Percentiles rank a stretch among this genome's conserved stretches.
These are phyloP conservation scores for Alligator sinensis DNA, from an alignment of 2,113 vertebrate species.

Conservation along the genomic window DNA sequence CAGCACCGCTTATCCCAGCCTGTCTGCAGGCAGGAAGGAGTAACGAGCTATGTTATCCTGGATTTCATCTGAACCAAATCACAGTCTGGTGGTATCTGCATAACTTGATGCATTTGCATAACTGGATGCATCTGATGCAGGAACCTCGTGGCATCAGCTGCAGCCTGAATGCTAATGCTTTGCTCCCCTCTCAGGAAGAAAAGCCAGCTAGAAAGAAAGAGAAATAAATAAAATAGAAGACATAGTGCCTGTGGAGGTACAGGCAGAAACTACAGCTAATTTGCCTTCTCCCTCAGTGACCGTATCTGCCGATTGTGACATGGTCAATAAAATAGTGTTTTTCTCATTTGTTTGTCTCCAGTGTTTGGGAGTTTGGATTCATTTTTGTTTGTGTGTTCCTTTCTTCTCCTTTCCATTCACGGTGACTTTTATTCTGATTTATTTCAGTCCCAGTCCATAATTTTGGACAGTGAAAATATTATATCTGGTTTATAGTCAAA, in stretches of 20 bases:
- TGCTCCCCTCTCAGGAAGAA: neutral
- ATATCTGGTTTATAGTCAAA: neutral
- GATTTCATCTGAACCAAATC: neutral
- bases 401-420: accelerated
- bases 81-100: neutral
- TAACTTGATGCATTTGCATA: accelerated
- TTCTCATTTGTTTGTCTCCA: neutral
- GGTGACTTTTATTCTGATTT: neutral
- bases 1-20: neutral
- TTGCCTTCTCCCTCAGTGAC: neutral
- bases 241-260: neutral
- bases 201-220: neutral
- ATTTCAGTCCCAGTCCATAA: neutral
- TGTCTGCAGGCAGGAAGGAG: neutral
- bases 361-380: neutral
- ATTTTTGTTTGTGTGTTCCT: neutral
- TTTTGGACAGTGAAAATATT: neutral
- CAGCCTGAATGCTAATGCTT: neutral
- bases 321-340: neutral
- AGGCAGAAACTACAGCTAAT: neutral
- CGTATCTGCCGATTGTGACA: neutral
- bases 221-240: neutral
- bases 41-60: neutral
- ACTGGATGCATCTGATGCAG: accelerated
- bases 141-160: neutral